Evolutionary conservation across 92 coral and sea anemone species (phyloP), one percentile per base, ranked within the genome.

Genomic region (Umimayanthus chanpuru): DNA sequence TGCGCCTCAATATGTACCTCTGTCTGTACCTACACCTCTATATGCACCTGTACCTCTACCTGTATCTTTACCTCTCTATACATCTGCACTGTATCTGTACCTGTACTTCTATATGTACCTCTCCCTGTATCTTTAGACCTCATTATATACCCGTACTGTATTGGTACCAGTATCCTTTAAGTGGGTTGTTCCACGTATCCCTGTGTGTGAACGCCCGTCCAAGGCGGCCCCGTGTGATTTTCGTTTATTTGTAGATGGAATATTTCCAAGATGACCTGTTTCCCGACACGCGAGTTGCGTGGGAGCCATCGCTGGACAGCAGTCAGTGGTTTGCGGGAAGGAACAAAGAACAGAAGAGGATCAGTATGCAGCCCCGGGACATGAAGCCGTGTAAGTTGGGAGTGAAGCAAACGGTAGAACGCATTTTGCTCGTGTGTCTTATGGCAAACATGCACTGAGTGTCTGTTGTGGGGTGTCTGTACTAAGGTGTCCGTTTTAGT

Each of bases 261-360:
- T 97, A 92, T 84, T 97, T 97, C 80, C 99, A 97, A 94, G 99
- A 97, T 91, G 99, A 97, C 86, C 89, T 97, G 67, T 97, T 94
- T 90, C 96, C 99, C 39, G 96, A 95, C 77, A 94, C 99, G 25
- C 89, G 93, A 67, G 93, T 93, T 30, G 90, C 77, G 85, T 97
- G 99, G 99, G 96, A 97, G 80, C 96, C 98, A 65, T 88, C 97
- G 32, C 76, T 97, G 25, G 89, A 81, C 43, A 77, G 94, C 55
- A 89, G 81, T 74, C 89, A 95, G 85, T 97, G 99, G 99, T 93
- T 97, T 85, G 88, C 94, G 55, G 98, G 98, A 79, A 76, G 89
- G 68, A 92, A 97, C 84, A 89, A 89, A 38, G 90, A 93, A 83
- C 99, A 94, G 87, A 91, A 87, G 67, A 95, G 43, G 71, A 81